These are phyloP conservation scores for Epinephelus fuscoguttatus DNA, from an alignment of 2,113 vertebrate species.

Conservation along the genomic window DNA sequence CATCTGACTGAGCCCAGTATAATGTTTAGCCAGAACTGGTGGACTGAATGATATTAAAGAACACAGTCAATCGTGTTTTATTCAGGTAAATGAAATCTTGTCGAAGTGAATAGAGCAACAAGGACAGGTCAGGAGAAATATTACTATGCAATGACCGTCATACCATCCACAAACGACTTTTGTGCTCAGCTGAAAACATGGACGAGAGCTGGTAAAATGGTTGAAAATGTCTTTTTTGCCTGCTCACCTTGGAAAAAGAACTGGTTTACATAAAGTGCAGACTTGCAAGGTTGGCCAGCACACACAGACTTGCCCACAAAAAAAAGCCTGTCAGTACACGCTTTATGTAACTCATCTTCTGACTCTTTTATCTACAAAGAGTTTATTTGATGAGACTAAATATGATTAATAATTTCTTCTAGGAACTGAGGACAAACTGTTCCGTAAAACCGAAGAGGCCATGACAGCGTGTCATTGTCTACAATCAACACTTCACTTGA, in stretches of 20 bases:
- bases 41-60: background rate
- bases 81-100: background rate
- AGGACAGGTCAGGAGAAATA: background rate
- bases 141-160: background rate
- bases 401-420: background rate
- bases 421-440: background rate
- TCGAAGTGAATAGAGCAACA: background rate
- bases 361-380: background rate
- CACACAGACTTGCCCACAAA: background rate
- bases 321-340: background rate
- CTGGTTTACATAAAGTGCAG: background rate
- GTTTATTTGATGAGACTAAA: background rate
- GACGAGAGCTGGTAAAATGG: background rate
- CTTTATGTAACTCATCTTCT: background rate
- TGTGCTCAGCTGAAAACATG: background rate
- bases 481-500: conserved; percentile 20
- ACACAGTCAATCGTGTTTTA: background rate
- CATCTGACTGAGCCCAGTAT: background rate
- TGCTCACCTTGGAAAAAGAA: background rate
- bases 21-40: background rate
- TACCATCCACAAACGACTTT: background rate
- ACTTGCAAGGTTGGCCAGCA: background rate
- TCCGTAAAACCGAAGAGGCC: background rate
- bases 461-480: background rate
- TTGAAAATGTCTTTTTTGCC: background rate